Conservation (phyloP, 2,797 vertebrate species). For the Anas bahamensis region DNA sequence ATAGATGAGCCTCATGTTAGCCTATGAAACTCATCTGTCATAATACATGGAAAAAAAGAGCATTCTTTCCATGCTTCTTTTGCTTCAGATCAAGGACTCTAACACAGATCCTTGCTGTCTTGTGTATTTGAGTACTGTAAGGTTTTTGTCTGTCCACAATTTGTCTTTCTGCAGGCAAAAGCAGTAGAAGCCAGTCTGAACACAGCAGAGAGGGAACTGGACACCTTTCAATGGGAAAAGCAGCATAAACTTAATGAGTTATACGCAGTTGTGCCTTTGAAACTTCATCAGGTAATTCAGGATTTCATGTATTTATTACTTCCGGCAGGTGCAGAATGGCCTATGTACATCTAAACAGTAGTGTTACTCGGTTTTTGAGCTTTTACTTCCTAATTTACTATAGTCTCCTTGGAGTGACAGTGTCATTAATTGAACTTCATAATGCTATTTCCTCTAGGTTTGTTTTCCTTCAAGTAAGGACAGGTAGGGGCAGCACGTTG, state of each 20-base stretch:
- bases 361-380: not conserved
- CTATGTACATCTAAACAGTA: not conserved
- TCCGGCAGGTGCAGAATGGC: not conserved
- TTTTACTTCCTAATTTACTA: not conserved
- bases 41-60: not conserved
- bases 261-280: conserved; percentile 87
- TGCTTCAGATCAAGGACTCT: not conserved
- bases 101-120: not conserved
- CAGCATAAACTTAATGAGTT: conserved; percentile 90
- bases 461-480: not conserved
- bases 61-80: not conserved
- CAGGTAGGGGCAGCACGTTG: not conserved
- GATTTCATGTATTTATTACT: not conserved
- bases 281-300: conserved; percentile 89
- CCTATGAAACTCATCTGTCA: not conserved
- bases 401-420: not conserved
- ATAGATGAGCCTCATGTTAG: not conserved
- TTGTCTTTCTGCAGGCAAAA: conserved; percentile 81
- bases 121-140: not conserved
- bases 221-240: conserved; percentile 90
- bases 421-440: not conserved
- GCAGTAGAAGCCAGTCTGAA: conserved; percentile 74
- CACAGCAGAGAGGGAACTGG: conserved; percentile 81
- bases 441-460: not conserved
- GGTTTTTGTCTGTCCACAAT: not conserved